A percentile compares a stretch with the other conserved stretches of the same genome.
Conservation (phyloP, 2,797 vertebrate genomes). For the Crocodylus rhombifer region DNA sequence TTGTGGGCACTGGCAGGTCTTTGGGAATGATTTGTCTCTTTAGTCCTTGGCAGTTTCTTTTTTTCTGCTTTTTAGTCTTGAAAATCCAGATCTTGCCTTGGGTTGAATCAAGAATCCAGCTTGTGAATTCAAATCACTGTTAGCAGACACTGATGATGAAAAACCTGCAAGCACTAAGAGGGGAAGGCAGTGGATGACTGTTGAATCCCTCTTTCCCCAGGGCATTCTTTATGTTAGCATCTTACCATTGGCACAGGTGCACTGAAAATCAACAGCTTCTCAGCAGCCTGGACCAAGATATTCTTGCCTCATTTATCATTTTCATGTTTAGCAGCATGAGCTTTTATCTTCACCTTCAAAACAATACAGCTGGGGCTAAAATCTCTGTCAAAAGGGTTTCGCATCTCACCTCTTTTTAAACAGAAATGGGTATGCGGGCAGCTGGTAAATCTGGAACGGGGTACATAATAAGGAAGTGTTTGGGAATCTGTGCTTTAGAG, state of each 20-base stretch:
- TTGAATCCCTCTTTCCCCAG: not conserved
- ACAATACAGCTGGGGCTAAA: not conserved
- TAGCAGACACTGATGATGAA: not conserved
- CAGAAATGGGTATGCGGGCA: accelerated
- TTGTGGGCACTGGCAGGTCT: not conserved
- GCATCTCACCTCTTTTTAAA: not conserved
- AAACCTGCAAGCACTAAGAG: not conserved
- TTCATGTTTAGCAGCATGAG: not conserved
- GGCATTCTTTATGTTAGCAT: not conserved
- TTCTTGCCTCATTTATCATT: not conserved
- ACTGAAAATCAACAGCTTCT: not conserved
- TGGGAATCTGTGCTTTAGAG: not conserved
- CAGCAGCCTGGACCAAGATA: not conserved
- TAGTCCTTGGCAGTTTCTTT: not conserved
- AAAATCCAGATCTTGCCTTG: too few relatives aligned
- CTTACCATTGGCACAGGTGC: not conserved
- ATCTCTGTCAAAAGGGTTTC: not conserved
- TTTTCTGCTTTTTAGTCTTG: not conserved
- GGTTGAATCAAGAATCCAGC: not conserved
- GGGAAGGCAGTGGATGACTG: constrained; percentile 7
- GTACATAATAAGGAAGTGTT: too few relatives aligned
- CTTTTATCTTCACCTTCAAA: not conserved
- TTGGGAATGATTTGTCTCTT: too few relatives aligned
- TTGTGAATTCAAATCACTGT: constrained; percentile 8
- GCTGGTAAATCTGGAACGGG: too few relatives aligned